Conservation (phyloP, 1,140 invertebrate genomes). For the Heterodera carotae region DNA sequence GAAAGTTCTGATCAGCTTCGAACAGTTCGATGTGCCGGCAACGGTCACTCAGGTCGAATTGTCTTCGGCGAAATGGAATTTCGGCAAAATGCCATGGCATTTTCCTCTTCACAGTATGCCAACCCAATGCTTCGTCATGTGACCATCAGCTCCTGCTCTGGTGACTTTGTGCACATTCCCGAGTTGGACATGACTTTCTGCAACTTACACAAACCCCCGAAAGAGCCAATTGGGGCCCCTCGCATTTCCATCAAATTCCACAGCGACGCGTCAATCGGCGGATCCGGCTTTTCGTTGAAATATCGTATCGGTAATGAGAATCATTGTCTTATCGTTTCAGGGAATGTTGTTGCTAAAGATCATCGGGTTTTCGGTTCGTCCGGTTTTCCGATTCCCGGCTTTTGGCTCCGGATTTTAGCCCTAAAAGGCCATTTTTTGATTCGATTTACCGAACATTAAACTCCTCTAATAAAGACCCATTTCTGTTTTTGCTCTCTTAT, state of each 20-base stretch:
- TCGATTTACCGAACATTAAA: too few relatives aligned
- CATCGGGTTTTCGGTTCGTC: too few relatives aligned
- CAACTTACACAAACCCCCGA: slow-evolving; percentile 37
- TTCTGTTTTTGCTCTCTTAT: neutral
- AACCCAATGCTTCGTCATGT: slow-evolving; percentile 31
- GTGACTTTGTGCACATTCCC: slow-evolving; percentile 39
- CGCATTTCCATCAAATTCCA: slow-evolving; percentile 62
- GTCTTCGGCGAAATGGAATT: neutral
- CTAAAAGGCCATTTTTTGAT: too few relatives aligned
- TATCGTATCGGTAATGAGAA: slow-evolving; percentile 36
- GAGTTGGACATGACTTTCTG: slow-evolving; percentile 42
- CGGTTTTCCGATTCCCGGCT: too few relatives aligned
- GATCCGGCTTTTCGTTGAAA: slow-evolving; percentile 51
- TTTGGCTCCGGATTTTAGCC: too few relatives aligned
- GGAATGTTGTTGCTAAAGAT: too few relatives aligned
- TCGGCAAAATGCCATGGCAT: neutral
- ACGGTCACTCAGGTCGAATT: slow-evolving; percentile 38
- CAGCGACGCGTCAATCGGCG: slow-evolving; percentile 56
- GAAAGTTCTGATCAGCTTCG: slow-evolving; percentile 42
- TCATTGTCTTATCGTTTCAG: too few relatives aligned
- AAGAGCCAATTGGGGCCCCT: slow-evolving; percentile 29
- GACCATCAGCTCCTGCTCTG: slow-evolving; percentile 32
- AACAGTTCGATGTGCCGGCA: slow-evolving; percentile 54
- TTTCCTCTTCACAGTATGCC: slow-evolving; percentile 12
- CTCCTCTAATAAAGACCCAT: too few relatives aligned